Base-by-base conservation (phyloP, 2,797 vertebrate species). In the Periparus ater region DNA sequence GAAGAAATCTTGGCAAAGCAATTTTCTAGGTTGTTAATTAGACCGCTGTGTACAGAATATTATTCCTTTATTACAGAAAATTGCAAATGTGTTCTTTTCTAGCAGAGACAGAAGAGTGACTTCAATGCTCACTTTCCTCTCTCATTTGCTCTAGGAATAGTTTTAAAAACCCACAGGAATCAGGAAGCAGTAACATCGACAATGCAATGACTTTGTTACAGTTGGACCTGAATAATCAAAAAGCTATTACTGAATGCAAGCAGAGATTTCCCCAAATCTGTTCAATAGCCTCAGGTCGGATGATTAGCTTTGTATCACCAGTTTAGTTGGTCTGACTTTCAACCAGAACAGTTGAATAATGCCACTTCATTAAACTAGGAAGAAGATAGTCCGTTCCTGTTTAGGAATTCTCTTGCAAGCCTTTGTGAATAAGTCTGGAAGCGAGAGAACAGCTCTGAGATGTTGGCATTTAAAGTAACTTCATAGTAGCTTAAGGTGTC, bases 1-100 rank as follows among this genome's bases (percentile, higher is more conserved):
- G 47, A 58, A 72, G n/a, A 72, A 77, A 27, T 18, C 68, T 50
- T 72, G 65, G 20, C n/a, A 68, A 89, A 85, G 38, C 44, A n/a
- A 54, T 89, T 93, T 87, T 66, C 74, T 73, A 61, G 45, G 36
- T 36, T 82, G 22, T 80, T 94, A 92, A 96, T 95, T 95, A 87
- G 77, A 76, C 42, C 48, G 45, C 17, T 38, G 27, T 76, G 68
- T 71, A 82, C 44, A 85, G 83, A 95, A 90, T 92, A 90, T 88
- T 60, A 78, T 85, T 70, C 26, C 55, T 87, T 79, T 74, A 92
- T 92, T 91, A 79, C 13, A 74, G 53, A 27, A 73, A 94, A 95
- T 73, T 61, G 29, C 22, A 71, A 85, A 21, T 27, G 20, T 3
- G 2, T 55, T 88, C 26, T 88, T 70, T 91, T 76, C 29, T 54